Conservation (phyloP, 2,888 invertebrate genomes). For the Drosophila emarginata region DNA sequence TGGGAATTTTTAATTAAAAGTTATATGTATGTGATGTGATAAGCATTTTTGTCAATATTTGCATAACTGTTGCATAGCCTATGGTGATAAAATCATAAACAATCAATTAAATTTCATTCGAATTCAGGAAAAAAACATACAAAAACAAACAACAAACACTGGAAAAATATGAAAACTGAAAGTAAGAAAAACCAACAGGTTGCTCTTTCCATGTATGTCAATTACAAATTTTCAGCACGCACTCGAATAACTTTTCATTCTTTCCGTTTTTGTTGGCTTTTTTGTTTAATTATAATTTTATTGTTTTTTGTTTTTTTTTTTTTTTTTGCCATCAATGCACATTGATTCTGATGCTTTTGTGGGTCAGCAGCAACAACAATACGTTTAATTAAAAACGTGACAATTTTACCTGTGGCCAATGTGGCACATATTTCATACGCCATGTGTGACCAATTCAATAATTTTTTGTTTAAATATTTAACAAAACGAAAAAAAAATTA, state of each 20-base stretch:
- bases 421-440: conserved; percentile 63
- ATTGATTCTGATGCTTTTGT: conserved; percentile 56
- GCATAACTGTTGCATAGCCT: conserved; percentile 10
- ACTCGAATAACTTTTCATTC: conserved; percentile 58
- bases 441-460: conserved; percentile 45
- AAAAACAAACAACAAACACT: not conserved
- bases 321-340: conserved; percentile 29
- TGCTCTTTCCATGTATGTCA: conserved; percentile 13
- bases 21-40: not conserved
- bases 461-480: conserved; percentile 59
- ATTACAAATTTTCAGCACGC: conserved; percentile 59
- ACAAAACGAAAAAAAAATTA: conserved; percentile 2
- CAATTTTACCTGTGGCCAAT: conserved; percentile 70
- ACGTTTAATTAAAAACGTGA: conserved; percentile 76
- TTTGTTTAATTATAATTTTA: conserved; percentile 55
- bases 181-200: conserved; percentile 53
- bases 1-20: not conserved
- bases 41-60: conserved; percentile 4
- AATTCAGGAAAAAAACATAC: not conserved
- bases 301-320: conserved; percentile 25
- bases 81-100: conserved; percentile 2
- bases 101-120: conserved; percentile 9
- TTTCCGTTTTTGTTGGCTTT: conserved; percentile 18
- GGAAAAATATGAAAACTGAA: not conserved
- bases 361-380: not conserved